Conservation (phyloP, 2,888 invertebrate species). For the Nysson spinosus region DNA sequence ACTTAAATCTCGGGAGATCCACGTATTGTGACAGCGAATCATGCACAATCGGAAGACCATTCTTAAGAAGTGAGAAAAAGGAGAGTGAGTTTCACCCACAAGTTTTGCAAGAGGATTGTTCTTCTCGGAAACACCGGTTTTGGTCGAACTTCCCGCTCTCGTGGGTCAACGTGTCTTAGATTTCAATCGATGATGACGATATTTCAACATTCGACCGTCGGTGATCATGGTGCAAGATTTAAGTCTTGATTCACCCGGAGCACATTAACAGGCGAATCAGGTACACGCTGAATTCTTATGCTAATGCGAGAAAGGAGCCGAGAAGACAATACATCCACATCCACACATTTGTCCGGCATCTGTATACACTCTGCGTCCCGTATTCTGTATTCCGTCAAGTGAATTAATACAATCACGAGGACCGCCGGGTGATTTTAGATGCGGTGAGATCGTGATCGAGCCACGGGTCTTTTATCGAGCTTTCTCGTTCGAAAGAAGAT, state of each 20-base stretch:
- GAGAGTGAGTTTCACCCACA: conserved; percentile 4
- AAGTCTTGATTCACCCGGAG: conserved; percentile 70
- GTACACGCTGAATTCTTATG: conserved; percentile 78
- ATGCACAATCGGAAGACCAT: not conserved
- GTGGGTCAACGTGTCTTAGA: conserved; percentile 34
- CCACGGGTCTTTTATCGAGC: conserved; percentile 50
- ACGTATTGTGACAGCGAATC: no score
- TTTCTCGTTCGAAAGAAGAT: conserved; percentile 50
- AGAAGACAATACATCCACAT: conserved; percentile 74
- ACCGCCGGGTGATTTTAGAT: conserved; percentile 70
- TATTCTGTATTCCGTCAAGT: conserved; percentile 71
- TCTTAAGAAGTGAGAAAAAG: not conserved
- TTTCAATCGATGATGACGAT: conserved; percentile 54
- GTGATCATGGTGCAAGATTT: conserved; percentile 65
- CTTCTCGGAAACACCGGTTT: conserved; percentile 26
- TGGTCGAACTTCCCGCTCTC: conserved; percentile 18
- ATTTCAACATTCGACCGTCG: conserved; percentile 61
- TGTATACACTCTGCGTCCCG: conserved; percentile 62
- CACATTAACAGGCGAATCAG: conserved; percentile 75
- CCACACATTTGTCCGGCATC: conserved; percentile 57
- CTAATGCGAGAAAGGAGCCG: conserved; percentile 78
- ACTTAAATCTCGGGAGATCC: no score
- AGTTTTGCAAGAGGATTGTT: conserved; percentile 14
- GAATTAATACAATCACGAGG: conserved; percentile 70
- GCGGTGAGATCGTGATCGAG: conserved; percentile 71